These are phyloP conservation scores for Xenentodon cancila DNA, from an alignment of 2,797 vertebrate genomes.

Conservation along the genomic window DNA sequence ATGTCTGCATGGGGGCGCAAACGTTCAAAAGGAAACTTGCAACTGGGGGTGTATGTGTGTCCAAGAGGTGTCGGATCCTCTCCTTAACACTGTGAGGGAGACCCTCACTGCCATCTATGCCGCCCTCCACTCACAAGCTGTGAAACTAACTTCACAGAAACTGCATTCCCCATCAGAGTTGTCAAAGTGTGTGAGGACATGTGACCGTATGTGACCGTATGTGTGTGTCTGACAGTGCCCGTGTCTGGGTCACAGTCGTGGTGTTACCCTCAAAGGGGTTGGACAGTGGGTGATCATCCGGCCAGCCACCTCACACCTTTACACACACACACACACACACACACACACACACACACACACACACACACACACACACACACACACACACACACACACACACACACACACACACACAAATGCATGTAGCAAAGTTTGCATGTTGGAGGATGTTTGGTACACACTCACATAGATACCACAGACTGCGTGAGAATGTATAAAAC, in stretches of 20 bases:
- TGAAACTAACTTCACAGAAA: slow-evolving; percentile 58
- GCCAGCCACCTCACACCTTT: slow-evolving; percentile 91
- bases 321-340: slow-evolving; percentile 35
- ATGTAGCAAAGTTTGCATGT: slow-evolving; percentile 22
- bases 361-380: neutral
- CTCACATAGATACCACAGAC: slow-evolving; percentile 29
- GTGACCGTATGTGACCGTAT: slow-evolving; percentile 25
- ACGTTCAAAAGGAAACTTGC: slow-evolving; percentile 16
- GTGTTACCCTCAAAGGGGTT: slow-evolving; percentile 72
- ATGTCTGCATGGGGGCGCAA: slow-evolving; percentile 4
- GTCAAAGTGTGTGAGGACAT: slow-evolving; percentile 25
- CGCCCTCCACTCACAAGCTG: slow-evolving; percentile 38
- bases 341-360: slow-evolving; percentile 36
- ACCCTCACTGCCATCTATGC: slow-evolving; percentile 32
- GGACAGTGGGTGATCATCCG: slow-evolving; percentile 82
- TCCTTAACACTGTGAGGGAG: slow-evolving; percentile 53
- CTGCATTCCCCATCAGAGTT: slow-evolving; percentile 34
- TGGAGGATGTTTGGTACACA: slow-evolving; percentile 43
- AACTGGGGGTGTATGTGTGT: slow-evolving; percentile 6
- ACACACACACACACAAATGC: neutral
- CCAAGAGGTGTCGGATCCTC: slow-evolving; percentile 47
- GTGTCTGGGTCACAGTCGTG: slow-evolving; percentile 64
- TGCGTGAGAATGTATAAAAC: slow-evolving; percentile 37
- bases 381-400: slow-evolving; percentile 35
- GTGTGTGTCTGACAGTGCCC: slow-evolving; percentile 27